Conservation (phyloP, 2,888 invertebrate species). For the Strigamia transsilvanica region DNA sequence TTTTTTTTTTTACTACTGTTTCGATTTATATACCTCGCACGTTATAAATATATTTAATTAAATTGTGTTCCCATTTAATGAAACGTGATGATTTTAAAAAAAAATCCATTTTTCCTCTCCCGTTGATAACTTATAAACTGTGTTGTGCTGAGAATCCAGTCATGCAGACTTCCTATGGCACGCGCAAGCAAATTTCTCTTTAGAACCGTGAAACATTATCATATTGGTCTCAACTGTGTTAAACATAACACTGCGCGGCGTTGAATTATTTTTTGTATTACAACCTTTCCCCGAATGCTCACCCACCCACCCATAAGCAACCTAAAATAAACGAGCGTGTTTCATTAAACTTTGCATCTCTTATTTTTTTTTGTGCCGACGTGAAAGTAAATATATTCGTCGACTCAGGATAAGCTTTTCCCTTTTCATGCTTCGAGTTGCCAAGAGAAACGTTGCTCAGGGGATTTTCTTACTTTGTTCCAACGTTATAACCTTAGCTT, state of each 20-base stretch:
- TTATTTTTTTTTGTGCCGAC: constrained; percentile 51
- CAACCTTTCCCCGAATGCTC: background rate
- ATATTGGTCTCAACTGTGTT: constrained; percentile 48
- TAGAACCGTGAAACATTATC: constrained; percentile 45
- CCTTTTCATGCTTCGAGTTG: constrained; percentile 50
- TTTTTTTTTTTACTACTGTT: background rate
- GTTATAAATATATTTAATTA: constrained; percentile 21
- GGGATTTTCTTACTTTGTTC: constrained; percentile 50
- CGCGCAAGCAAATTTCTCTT: constrained; percentile 40
- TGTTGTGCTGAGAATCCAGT: constrained; percentile 17
- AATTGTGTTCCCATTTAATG: background rate
- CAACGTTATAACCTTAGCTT: constrained; percentile 48
- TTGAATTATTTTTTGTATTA: constrained; percentile 48
- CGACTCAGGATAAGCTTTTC: constrained; percentile 51
- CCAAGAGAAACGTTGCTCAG: constrained; percentile 49
- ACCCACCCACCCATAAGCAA: constrained; percentile 6
- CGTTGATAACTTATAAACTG: constrained; percentile 26
- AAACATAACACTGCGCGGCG: constrained; percentile 10
- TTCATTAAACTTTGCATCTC: constrained; percentile 53
- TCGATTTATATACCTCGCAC: constrained; percentile 27
- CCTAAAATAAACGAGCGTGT: constrained; percentile 41
- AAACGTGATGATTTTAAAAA: constrained; percentile 18
- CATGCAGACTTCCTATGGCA: constrained; percentile 40
- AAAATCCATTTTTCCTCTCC: background rate
- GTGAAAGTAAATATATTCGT: constrained; percentile 50